Evolutionary conservation across 2,797 vertebrate genomes (phyloP), one percentile per base, ranked within the genome.

Genomic region (Kryptolebias ocellatus): DNA sequence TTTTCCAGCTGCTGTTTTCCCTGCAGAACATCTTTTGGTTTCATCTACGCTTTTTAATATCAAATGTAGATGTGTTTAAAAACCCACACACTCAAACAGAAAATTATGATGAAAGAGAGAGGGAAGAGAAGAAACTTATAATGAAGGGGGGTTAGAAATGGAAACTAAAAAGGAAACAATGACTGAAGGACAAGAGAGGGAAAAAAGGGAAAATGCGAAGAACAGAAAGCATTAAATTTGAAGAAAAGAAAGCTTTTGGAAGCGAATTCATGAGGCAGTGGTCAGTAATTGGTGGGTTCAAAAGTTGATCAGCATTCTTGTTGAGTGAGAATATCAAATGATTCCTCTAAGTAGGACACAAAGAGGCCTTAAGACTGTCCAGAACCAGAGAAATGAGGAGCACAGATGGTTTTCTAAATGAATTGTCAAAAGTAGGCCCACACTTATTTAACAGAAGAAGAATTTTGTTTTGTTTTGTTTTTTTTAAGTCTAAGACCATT

Each of bases 271-370:
- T 29, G 53, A 61, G n/a, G 70, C 62, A 17, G 70, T 45, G 81
- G 81, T 69, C 77, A 73, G 73, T 83, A 79, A 83, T 72, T 76
- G 68, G 12, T 60, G 66, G 80, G 56, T 79, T 77, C 46, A 57
- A 69, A 52, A 53, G 74, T 70, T 16, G 60, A 70, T 71, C 20
- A 58, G 50, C 86, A 83, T 83, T 84, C 81, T 71, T 74, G 49
- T 1, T 28, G 18, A 37, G 60, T 88, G 83, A 84, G 64, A 64
- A 68, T 44, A 60, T 15, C 11, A 10, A 71, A 72, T 53, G 20
- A 18, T 64, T 34, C 31, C 31, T 4, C 31, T 34, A 34, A 34
- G 31, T 34, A 7, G 31, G 31, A 4, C 31, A 34, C 31, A 34
- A 34, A 34, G 31, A 34, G 4, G 31, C 31, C 31, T 7, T 34